These are phyloP conservation scores for Cirrhinus molitorella DNA, from an alignment of 2,797 vertebrate genomes.

Conservation along the genomic window DNA sequence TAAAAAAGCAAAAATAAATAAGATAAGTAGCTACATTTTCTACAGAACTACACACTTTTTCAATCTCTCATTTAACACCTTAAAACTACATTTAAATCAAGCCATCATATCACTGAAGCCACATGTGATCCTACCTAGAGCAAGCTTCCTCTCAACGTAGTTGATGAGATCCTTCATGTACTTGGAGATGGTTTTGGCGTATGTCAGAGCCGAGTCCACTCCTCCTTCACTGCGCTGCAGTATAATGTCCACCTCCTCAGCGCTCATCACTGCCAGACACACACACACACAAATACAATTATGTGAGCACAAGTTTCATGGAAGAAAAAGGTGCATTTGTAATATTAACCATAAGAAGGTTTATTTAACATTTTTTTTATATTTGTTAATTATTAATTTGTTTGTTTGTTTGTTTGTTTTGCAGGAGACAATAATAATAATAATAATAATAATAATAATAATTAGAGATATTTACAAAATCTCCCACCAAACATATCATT, in stretches of 20 bases:
- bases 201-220: conserved; percentile 88
- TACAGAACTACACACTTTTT: too few species aligned
- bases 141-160: conserved; percentile 90
- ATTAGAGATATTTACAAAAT: too few species aligned
- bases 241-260: conserved; percentile 88
- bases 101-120: not conserved
- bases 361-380: too few species aligned
- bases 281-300: conserved; percentile 49
- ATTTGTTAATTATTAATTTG: too few species aligned
- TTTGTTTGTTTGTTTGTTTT: too few species aligned
- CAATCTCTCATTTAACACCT: too few species aligned
- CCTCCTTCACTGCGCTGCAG: conserved; percentile 94
- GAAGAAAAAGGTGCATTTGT: too few species aligned
- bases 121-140: conserved; percentile 80
- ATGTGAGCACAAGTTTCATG: not conserved
- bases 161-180: conserved; percentile 94
- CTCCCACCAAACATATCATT: too few species aligned
- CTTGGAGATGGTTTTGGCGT: conserved; percentile 92
- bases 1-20: not conserved
- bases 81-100: too few species aligned
- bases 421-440: too few species aligned
- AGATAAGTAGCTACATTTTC: too few species aligned
- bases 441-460: too few species aligned
- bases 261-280: conserved; percentile 67
- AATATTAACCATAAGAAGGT: not conserved